phyloP scores from a whole-genome alignment of 2,113 vertebrate species.

The Ginglymostoma cirratum region DNA sequence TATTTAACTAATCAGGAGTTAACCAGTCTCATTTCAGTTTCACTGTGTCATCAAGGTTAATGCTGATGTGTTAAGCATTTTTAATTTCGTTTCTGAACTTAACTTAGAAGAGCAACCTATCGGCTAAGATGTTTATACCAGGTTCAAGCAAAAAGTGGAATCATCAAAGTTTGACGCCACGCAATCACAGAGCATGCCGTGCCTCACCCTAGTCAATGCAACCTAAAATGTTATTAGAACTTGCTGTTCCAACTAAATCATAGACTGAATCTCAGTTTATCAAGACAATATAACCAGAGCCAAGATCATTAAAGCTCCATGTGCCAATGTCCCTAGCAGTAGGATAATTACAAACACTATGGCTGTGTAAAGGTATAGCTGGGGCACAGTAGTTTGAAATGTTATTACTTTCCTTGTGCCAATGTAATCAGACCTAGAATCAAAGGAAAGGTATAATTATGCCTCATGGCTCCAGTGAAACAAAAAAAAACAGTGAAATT shows the following conservation, averaged over 20 bases:
- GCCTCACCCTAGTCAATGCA: not conserved
- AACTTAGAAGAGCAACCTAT: not conserved
- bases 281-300: not conserved
- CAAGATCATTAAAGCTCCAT: not conserved
- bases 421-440: not conserved
- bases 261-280: not conserved
- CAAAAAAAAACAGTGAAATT: not conserved
- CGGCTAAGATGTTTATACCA: not conserved
- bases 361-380: not conserved
- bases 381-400: not conserved
- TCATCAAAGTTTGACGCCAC: not conserved
- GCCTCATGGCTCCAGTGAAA: not conserved
- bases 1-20: not conserved
- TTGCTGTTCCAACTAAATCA: not conserved
- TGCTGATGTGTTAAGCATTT: not conserved
- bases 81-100: not conserved
- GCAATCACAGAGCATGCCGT: not conserved
- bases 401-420: not conserved
- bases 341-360: not conserved
- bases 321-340: not conserved
- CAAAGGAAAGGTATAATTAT: not conserved
- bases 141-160: not conserved
- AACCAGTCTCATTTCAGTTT: not conserved
- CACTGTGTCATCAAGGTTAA: not conserved
- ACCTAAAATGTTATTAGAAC: not conserved